Evolutionary conservation across 1,140 invertebrate genomes (phyloP).

Genomic region (Leptinotarsa lineolata): DNA sequence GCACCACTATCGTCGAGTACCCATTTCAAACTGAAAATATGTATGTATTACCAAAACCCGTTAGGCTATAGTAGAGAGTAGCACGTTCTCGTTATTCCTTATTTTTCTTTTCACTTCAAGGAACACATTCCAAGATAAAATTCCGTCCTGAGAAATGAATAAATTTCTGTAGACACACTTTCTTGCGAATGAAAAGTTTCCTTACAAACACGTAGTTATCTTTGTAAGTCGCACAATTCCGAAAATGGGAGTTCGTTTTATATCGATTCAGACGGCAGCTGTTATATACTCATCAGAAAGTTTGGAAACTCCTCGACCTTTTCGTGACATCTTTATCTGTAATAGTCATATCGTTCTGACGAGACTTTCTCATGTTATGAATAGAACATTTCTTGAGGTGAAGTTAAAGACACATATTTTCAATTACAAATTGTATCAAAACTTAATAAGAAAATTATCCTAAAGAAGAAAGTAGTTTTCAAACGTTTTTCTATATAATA

Average conservation of each 20-base stretch:
- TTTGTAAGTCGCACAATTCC: constrained; percentile 30
- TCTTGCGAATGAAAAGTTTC: neutral
- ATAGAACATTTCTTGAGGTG: no score
- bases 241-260: constrained; percentile 39
- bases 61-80: neutral
- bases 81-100: neutral
- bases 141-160: neutral
- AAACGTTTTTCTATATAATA: no score
- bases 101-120: constrained; percentile 6
- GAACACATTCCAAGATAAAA: neutral
- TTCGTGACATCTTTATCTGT: constrained; percentile 39
- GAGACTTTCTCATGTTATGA: neutral
- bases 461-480: no score
- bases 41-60: neutral
- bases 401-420: no score
- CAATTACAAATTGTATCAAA: no score
- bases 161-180: neutral
- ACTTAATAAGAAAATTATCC: no score
- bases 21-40: neutral
- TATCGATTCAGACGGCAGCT: constrained; percentile 45
- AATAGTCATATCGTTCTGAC: constrained; percentile 42
- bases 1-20: neutral
- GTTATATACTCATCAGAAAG: constrained; percentile 47
- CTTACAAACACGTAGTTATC: constrained; percentile 29
- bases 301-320: constrained; percentile 40